phyloP scores from a whole-genome alignment of 37 sponge, comb jelly and placozoan genomes.

The Ianthella basta region DNA sequence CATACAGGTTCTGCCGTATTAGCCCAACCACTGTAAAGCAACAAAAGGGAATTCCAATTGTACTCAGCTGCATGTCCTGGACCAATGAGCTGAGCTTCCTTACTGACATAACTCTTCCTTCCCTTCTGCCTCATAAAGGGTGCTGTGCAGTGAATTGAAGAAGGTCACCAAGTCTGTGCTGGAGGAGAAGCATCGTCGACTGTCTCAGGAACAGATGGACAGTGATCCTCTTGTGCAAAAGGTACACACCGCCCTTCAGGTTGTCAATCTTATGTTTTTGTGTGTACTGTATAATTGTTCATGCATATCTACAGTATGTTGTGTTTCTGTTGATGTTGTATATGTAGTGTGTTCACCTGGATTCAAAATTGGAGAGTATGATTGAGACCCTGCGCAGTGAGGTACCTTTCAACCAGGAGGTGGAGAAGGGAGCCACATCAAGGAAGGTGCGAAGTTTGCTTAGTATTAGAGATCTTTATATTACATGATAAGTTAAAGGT shows the following conservation, averaged over 20 bases:
- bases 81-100: background rate
- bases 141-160: slow-evolving; percentile 48
- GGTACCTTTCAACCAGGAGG: background rate
- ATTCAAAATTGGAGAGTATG: slow-evolving; percentile 21
- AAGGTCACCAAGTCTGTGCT: slow-evolving; percentile 48
- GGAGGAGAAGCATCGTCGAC: background rate
- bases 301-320: background rate
- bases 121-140: slow-evolving; percentile 28
- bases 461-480: too few species aligned
- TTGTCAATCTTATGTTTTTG: background rate
- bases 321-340: background rate
- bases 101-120: background rate
- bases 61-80: background rate
- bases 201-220: background rate
- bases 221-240: slow-evolving; percentile 40
- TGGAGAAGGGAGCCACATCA: too few species aligned
- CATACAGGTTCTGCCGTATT: too few species aligned
- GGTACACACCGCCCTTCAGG: slow-evolving; percentile 16
- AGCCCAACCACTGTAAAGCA: too few species aligned
- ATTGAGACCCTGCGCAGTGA: background rate
- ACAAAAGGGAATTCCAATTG: too few species aligned
- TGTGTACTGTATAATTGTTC: background rate
- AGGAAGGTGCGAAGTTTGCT: too few species aligned
- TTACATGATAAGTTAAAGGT: too few species aligned
- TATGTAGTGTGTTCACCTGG: background rate